A percentile compares a stretch with the other conserved stretches of the same genome.
Evolutionary conservation across 2,113 vertebrate species (phyloP).

Genomic region (Entomyzon cyanotis): DNA sequence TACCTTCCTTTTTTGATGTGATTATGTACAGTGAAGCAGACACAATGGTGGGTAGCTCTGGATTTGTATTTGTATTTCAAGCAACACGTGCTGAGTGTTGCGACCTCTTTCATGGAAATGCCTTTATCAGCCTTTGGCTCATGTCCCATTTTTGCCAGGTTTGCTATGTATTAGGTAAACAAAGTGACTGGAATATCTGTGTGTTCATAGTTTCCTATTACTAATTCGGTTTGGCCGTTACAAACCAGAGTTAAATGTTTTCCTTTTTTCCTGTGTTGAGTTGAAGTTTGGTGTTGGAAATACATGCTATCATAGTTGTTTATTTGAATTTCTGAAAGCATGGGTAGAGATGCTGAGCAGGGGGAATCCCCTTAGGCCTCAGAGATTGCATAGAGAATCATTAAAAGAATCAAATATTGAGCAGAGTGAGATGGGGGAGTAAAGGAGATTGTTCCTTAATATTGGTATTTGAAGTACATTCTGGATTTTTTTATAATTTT

Average conservation of each 20-base stretch:
- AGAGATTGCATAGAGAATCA: background rate
- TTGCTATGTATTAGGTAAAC: background rate
- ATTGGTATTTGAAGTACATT: background rate
- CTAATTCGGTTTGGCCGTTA: background rate
- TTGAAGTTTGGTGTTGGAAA: background rate
- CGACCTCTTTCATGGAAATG: background rate
- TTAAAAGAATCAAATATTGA: background rate
- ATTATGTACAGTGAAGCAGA: background rate
- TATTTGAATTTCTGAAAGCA: background rate
- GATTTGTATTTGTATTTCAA: background rate
- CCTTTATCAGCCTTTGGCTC: background rate
- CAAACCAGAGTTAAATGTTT: background rate
- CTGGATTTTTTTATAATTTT: background rate
- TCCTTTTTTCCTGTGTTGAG: background rate
- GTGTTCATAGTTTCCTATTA: background rate
- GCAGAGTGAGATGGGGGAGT: background rate
- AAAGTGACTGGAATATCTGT: background rate
- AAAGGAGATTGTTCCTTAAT: background rate
- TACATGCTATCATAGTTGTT: background rate
- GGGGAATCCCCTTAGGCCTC: background rate
- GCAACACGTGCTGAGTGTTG: accelerated
- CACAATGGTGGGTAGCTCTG: background rate
- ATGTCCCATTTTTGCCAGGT: background rate
- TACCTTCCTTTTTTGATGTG: background rate
- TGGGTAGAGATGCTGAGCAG: background rate